Percentiles rank a stretch among this genome's conserved stretches.
Conservation (phyloP, 2,888 invertebrate species). For the Craniophora ligustri region DNA sequence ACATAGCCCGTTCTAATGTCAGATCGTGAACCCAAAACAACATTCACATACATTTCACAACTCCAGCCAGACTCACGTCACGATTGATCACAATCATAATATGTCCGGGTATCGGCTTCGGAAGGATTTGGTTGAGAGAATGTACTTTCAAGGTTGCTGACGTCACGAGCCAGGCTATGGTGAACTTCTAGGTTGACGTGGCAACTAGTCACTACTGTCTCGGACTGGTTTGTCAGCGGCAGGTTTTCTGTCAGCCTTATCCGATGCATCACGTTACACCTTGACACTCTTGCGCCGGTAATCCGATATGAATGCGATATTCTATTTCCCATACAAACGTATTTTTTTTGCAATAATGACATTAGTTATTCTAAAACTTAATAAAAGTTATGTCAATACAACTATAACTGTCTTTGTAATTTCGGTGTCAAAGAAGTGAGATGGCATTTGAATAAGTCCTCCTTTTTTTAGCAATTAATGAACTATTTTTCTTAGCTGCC, state of each 20-base stretch:
- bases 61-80: slow-evolving; percentile 27
- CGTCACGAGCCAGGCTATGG: slow-evolving; percentile 59
- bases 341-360: slow-evolving; percentile 51
- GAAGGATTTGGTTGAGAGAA: slow-evolving; percentile 72
- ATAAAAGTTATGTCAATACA: too few relatives aligned
- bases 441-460: too few relatives aligned
- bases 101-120: slow-evolving; percentile 55
- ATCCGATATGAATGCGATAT: slow-evolving; percentile 72
- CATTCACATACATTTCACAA: slow-evolving; percentile 50
- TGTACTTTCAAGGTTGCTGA: slow-evolving; percentile 75
- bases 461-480: too few relatives aligned
- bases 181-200: slow-evolving; percentile 26
- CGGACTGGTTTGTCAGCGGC: slow-evolving; percentile 4
- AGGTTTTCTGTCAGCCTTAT: slow-evolving; percentile 37
- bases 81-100: slow-evolving; percentile 37
- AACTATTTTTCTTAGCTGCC: too few relatives aligned
- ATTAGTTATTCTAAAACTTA: too few relatives aligned
- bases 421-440: too few relatives aligned
- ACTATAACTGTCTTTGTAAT: too few relatives aligned
- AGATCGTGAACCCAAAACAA: slow-evolving; percentile 40
- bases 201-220: slow-evolving; percentile 8
- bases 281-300: slow-evolving; percentile 77
- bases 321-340: slow-evolving; percentile 68
- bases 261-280: slow-evolving; percentile 69
- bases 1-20: slow-evolving; percentile 31